A percentile compares a stretch with the other conserved stretches of the same genome.
These are phyloP conservation scores for Rhizoglyphus robini DNA, from an alignment of 1,140 invertebrate species.

Conservation along the genomic window DNA sequence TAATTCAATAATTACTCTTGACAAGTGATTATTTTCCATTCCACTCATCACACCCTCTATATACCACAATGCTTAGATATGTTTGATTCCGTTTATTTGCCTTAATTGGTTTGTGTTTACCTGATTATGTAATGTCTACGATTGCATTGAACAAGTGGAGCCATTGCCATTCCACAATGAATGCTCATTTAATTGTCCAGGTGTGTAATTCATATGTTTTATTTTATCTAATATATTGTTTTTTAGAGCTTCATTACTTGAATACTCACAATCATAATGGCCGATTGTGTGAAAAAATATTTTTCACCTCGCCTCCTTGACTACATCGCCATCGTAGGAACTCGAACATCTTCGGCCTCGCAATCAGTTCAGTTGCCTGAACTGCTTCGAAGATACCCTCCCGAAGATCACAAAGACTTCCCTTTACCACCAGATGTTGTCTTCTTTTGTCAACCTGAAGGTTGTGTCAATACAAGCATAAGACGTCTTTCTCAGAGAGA, in stretches of 20 bases:
- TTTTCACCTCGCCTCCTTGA: constrained; percentile 55
- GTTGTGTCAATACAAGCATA: constrained; percentile 61
- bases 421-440: constrained; percentile 92
- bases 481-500: constrained; percentile 70
- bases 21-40: no score
- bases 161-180: no score
- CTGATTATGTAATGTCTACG: no score
- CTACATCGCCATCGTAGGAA: constrained; percentile 91
- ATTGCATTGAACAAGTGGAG: no score
- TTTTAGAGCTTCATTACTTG: constrained; percentile 6
- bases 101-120: no score
- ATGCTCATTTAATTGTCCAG: no score
- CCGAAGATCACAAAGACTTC: constrained; percentile 91
- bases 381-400: constrained; percentile 83
- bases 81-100: no score
- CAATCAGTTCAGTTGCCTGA: constrained; percentile 55
- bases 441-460: constrained; percentile 98
- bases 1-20: no score
- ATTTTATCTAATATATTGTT: no score
- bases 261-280: constrained; percentile 17
- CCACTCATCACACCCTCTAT: no score
- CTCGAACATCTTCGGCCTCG: constrained; percentile 35
- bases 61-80: no score
- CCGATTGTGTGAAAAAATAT: constrained; percentile 34
- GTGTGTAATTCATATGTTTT: no score